Base-by-base conservation (phyloP, 2,797 vertebrate genomes). In the Gephyroberyx darwinii region DNA sequence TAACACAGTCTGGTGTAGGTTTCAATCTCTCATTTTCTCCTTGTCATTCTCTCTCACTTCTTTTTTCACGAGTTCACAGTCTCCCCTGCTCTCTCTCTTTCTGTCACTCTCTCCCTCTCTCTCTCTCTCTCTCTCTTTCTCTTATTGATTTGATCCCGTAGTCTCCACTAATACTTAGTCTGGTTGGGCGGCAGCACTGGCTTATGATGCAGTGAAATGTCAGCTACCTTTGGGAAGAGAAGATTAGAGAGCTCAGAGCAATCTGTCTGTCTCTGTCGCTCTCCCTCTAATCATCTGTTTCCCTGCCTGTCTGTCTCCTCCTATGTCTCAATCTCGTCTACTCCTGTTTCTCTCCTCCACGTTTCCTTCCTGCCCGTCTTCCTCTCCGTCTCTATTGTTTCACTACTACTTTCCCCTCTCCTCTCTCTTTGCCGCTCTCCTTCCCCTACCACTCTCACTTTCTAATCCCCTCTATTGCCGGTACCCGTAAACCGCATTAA, bases 401-500 rank as follows among this genome's bases (percentile, higher is more conserved):
- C 12, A 43, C 48, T 8, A 3, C 41, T 41, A 3, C 65, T 37
- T 16, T n/a, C 1, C 51, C 5, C 13, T 57, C 63, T 53, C 53
- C 26, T 56, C 74, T 69, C 14, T 69, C 53, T 65, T 26, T 9
- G 69, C 78, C 62, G 84, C 74, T 74, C 80, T 67, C 72, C 59
- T 69, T 76, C 33, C 51, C 50, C 77, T 56, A 1, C 19, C 61
- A 62, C 47, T 17, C 75, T 53, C 64, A 68, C 77, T 66, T 57
- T 22, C 74, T 90, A 87, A 89, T 87, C 88, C 88, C 82, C 87
- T 88, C 80, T 82, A 87, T 83, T 79, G 69, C 82, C 69, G 65
- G 58, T 84, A 81, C 78, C 77, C 77, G 78, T 78, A 87, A 89
- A 88, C 82, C 85, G 86, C 84, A 88, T 90, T 91, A 89, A 83